Evolutionary conservation across 2,888 invertebrate species (phyloP), one percentile per base, ranked within the genome.

Genomic region (Andrena marginata): DNA sequence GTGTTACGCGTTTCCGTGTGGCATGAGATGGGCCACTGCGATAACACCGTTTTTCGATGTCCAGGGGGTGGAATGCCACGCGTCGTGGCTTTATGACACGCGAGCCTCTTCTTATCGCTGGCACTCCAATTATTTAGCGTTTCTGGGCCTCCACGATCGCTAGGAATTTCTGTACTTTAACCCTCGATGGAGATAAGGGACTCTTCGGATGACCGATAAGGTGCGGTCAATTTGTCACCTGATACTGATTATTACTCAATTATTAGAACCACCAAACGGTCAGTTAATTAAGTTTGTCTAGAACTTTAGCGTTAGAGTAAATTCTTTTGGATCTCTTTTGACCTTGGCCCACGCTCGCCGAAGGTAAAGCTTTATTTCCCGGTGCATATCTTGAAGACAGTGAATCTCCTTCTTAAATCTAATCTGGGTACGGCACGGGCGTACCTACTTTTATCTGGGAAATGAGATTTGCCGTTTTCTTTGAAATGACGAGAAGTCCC

Each of bases 31-130:
- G 62, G 60, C 16, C 42, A 23, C 13, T 5, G 13, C 29, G 68
- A 78, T 87, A 69, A 81, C 71, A 42, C 29, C 77, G 63, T 82
- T 86, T 82, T 86, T 63, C 67, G 63, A 86, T 75, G 29, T 48
- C 49, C 63, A 62, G n/a, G 42, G 49, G 64, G n/a, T n/a, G 31
- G 26, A 70, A 63, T 62, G 54, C 75, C 23, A 8, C 54, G 54
- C 20, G 65, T 71, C 16, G 49, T 35, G n/a, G 29, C 29, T 42
- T 16, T 0, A 20, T 51, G 54, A 49, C 69, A 31, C 82, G 26
- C 60, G 64, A 49, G 56, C 6, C 31, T 51, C 33, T 29, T 10
- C 65, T 77, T 68, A 68, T 72, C 67, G 54, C 35, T n/a, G 7
- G 16, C 62, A 29, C 51, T 10, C 10, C 51, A 60, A 69, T 68